These are phyloP conservation scores for Lophius piscatorius DNA, from an alignment of 2,113 vertebrate species.

Conservation along the genomic window DNA sequence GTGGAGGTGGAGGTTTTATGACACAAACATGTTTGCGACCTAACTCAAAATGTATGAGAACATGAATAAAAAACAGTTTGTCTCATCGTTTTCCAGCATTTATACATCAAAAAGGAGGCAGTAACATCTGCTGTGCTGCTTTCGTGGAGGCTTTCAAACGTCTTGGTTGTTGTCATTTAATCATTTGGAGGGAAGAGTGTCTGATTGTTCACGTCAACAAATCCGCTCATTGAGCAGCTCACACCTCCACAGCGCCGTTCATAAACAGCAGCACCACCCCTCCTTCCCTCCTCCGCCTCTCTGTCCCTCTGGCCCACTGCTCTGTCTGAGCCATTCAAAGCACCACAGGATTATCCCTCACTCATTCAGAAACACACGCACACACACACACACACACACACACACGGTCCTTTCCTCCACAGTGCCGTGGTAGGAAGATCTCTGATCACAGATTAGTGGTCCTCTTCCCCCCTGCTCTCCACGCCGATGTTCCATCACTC, in stretches of 20 bases:
- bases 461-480: constrained; percentile 15
- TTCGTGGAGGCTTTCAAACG: neutral
- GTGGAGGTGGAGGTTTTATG: no score
- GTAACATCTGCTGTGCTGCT: neutral
- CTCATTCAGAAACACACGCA: constrained; percentile 41
- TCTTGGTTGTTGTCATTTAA: neutral
- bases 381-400: constrained; percentile 28
- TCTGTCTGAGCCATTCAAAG: constrained; percentile 61
- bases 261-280: constrained; percentile 1
- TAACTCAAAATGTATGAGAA: no score
- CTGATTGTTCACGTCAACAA: neutral
- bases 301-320: constrained; percentile 18
- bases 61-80: no score
- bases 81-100: no score
- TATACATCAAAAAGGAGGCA: no score
- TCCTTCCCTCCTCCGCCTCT: constrained; percentile 9
- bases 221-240: neutral
- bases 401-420: constrained; percentile 25
- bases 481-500: constrained; percentile 30
- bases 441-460: constrained; percentile 36
- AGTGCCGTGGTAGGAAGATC: constrained; percentile 21
- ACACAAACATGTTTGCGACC: no score
- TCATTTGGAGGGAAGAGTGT: no score
- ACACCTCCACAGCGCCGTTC: constrained; percentile 3
- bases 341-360: constrained; percentile 57